These are phyloP conservation scores for Furcula furcula DNA, from an alignment of 2,888 invertebrate species.

Conservation along the genomic window DNA sequence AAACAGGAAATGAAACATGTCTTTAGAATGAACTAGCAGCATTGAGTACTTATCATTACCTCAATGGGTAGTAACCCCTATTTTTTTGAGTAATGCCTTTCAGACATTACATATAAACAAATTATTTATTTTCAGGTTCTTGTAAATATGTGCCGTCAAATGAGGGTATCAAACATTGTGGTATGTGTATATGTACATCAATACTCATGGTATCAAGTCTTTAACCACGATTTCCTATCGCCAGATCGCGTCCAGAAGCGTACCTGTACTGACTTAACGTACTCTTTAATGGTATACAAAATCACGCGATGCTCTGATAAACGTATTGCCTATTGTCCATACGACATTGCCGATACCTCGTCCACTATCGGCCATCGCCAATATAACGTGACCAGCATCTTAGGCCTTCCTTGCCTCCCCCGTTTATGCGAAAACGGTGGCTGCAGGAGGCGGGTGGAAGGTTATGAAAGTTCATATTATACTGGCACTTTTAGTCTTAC, in stretches of 20 bases:
- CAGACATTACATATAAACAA: too few species aligned
- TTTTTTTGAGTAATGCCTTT: too few species aligned
- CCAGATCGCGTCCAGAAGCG: not conserved
- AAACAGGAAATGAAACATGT: too few species aligned
- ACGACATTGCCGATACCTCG: conserved; percentile 50
- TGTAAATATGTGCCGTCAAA: too few species aligned
- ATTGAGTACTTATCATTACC: too few species aligned
- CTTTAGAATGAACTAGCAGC: too few species aligned
- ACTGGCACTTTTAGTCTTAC: conserved; percentile 41
- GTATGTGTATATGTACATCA: too few species aligned
- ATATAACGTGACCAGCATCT: conserved; percentile 40
- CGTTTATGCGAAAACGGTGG: conserved; percentile 2
- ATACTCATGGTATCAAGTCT: not conserved
- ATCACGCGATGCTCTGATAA: conserved; percentile 45
- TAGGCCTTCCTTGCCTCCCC: conserved; percentile 25
- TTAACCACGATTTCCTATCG: not conserved
- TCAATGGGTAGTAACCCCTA: too few species aligned
- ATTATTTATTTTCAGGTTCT: too few species aligned
- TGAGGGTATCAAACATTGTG: too few species aligned
- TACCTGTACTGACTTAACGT: not conserved
- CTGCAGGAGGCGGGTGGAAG: conserved; percentile 1
- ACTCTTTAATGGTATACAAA: conserved; percentile 14
- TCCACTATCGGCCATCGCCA: conserved; percentile 55
- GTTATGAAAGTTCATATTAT: conserved; percentile 17
- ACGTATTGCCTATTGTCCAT: conserved; percentile 57